Base-by-base conservation (phyloP, 2,797 vertebrate species). In the Rhinogobio ventralis region DNA sequence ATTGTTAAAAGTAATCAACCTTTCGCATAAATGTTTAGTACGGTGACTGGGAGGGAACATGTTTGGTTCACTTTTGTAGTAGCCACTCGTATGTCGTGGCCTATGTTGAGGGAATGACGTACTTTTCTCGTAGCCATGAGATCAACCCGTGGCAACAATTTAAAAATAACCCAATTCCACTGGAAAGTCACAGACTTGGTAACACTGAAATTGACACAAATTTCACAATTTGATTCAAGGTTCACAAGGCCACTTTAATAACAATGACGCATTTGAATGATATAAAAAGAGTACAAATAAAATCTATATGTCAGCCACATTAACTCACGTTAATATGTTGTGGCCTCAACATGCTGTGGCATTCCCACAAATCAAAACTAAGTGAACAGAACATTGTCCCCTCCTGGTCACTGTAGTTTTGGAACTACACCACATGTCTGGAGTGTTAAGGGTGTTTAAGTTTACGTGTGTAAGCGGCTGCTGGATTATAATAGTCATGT, bases 401-500 rank as follows among this genome's bases (percentile, higher is more conserved):
- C 6, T 30, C 25, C 14, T 64, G 28, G 25, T 30, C 28, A 64
- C 62, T 7, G 28, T 64, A 30, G 5, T 23, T 72, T 71, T 60
- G 10, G 15, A 17, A 36, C 25, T 39, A 30, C n/a, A 53, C 3
- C 19, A 30, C 25, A 55, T 45, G 42, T 77, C 45, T 60, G 28
- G 17, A 42, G 66, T 64, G 62, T 73, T 20, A 7, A 64, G n/a
- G 64, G 30, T 64, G 66, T 23, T 75, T 67, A 64, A 30, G 75
- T 72, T 66, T 8, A 17, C 1, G 5, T 0, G 81, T 74, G 62
- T 57, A 45, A 68, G 66, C 0, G 67, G 36, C 42, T 74, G 66
- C 68, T 72, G 64, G 53, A 39, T 73, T 39, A 79, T 20, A 39
- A 46, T 64, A 79, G 42, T 71, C 5, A 25, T 25, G 45, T 75